These are phyloP conservation scores for Anthonomus grandis DNA, from an alignment of 1,140 invertebrate genomes.

Conservation along the genomic window DNA sequence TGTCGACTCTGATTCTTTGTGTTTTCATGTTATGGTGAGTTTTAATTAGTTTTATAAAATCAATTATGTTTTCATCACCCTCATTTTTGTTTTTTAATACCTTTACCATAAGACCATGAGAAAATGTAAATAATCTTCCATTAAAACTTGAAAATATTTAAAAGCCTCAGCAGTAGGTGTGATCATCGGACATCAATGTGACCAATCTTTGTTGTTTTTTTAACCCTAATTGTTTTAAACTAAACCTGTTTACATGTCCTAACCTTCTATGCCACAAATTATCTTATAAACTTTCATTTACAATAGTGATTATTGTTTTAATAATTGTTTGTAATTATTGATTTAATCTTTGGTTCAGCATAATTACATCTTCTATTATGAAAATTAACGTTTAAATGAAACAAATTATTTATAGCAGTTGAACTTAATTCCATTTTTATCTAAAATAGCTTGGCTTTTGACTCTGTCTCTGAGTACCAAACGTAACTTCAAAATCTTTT, in stretches of 20 bases:
- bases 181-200: constrained; percentile 37
- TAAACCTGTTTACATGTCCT: constrained; percentile 17
- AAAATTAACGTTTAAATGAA: not conserved
- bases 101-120: too few relatives aligned
- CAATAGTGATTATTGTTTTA: too few relatives aligned
- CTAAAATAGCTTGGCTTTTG: not conserved
- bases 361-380: not conserved
- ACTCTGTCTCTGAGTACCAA: not conserved
- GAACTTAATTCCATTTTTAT: not conserved
- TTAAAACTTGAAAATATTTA: constrained; percentile 45
- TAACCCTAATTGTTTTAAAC: constrained; percentile 18
- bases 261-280: constrained; percentile 27
- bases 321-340: too few relatives aligned
- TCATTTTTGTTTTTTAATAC: constrained; percentile 40
- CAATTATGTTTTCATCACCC: constrained; percentile 12
- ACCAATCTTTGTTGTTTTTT: constrained; percentile 32
- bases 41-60: constrained; percentile 16
- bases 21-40: constrained; percentile 25
- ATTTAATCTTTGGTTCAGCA: not conserved
- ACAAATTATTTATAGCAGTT: not conserved
- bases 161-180: constrained; percentile 34
- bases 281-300: not conserved
- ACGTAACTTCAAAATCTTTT: too few relatives aligned
- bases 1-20: too few relatives aligned
- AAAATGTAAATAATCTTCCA: too few relatives aligned